A percentile compares a stretch with the other conserved stretches of the same genome.
These are phyloP conservation scores for Forbesichthys agassizii DNA, from an alignment of 2,113 vertebrate genomes.

Conservation along the genomic window DNA sequence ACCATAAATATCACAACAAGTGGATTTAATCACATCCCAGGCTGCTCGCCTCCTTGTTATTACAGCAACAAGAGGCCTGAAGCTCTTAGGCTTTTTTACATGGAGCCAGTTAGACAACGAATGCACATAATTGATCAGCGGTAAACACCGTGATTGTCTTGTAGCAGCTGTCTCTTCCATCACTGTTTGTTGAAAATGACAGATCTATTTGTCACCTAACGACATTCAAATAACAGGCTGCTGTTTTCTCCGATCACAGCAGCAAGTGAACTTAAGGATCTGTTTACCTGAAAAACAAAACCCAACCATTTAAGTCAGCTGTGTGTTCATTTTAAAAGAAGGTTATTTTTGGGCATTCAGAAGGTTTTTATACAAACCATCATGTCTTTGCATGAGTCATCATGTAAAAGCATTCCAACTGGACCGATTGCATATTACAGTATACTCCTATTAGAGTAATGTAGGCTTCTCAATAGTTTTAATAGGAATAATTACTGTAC, in stretches of 20 bases:
- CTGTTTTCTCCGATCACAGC: conserved; percentile 20
- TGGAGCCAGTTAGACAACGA: conserved; percentile 27
- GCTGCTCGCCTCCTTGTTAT: conserved; percentile 7
- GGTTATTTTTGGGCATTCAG: no score
- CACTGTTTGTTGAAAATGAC: background rate
- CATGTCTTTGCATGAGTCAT: no score
- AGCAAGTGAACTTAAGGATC: background rate
- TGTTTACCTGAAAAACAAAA: background rate
- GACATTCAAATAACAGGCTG: conserved; percentile 1
- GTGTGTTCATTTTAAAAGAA: background rate
- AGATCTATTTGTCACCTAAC: conserved; percentile 3
- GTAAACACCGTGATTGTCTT: conserved; percentile 1
- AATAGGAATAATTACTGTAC: background rate
- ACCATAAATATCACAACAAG: conserved; percentile 26
- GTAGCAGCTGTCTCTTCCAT: background rate
- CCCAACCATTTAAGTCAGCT: conserved; percentile 1
- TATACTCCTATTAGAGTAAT: background rate
- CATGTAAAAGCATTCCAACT: background rate
- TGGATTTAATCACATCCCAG: conserved; percentile 30
- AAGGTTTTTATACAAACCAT: no score
- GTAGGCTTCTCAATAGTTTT: background rate
- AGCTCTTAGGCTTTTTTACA: background rate
- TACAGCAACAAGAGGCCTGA: background rate
- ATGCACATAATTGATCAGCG: conserved; percentile 32
- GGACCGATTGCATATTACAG: background rate